phyloP scores from a whole-genome alignment of 2,113 vertebrate species.

The Entelurus aequoreus region DNA sequence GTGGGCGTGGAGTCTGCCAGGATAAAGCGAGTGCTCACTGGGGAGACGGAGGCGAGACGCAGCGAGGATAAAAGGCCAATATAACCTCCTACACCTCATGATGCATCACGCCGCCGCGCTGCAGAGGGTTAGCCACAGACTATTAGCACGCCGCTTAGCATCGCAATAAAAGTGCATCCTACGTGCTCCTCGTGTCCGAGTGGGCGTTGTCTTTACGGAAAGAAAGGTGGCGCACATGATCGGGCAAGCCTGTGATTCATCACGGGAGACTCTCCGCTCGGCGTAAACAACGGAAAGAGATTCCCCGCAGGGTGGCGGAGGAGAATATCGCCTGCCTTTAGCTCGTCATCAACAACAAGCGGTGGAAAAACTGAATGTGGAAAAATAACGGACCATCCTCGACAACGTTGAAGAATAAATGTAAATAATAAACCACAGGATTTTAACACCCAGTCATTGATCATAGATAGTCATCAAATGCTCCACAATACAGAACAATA shows the following conservation, averaged over 20 bases:
- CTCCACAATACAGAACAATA: too few relatives aligned
- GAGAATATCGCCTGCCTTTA: conserved; percentile 36
- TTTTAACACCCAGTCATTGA: too few relatives aligned
- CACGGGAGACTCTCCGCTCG: conserved; percentile 35
- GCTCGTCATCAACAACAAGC: conserved; percentile 49
- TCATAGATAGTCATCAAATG: too few relatives aligned
- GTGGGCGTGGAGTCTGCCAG: not conserved
- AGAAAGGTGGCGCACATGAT: conserved; percentile 43
- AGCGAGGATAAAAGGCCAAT: conserved; percentile 1
- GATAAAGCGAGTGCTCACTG: not conserved
- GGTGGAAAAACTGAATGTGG: conserved; percentile 60
- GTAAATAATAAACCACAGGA: too few relatives aligned
- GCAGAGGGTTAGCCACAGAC: not conserved
- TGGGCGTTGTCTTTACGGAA: conserved; percentile 16
- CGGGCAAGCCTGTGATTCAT: conserved; percentile 58
- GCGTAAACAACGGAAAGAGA: conserved; percentile 59
- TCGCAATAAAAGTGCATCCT: not conserved
- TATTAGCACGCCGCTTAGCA: not conserved
- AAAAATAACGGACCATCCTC: conserved; percentile 61
- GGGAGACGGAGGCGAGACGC: not conserved
- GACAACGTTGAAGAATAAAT: conserved; percentile 33
- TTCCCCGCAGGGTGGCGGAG: conserved; percentile 48
- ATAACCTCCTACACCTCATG: conserved; percentile 1
- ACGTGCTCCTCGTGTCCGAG: conserved; percentile 8
- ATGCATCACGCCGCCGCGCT: conserved; percentile 3